These are phyloP conservation scores for Petrolisthes cinctipes DNA, from an alignment of 2,888 invertebrate genomes.

Conservation along the genomic window DNA sequence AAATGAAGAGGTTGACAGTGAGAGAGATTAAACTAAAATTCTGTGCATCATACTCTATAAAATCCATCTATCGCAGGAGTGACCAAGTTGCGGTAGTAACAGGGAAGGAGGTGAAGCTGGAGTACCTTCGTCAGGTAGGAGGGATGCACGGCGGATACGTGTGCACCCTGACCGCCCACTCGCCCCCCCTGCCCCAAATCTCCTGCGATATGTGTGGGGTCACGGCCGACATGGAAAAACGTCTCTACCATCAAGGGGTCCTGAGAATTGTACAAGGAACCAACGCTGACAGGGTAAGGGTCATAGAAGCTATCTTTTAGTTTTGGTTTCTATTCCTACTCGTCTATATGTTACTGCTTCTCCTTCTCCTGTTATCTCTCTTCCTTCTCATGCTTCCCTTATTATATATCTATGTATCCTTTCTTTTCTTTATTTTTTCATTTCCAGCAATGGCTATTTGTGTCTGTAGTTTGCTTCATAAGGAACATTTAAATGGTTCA, in stretches of 20 bases:
- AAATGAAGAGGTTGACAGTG: too few species aligned
- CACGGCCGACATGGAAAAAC: slow-evolving; percentile 2
- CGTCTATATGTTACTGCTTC: too few species aligned
- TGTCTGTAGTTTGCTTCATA: too few species aligned
- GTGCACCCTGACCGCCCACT: slow-evolving; percentile 27
- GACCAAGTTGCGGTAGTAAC: not conserved
- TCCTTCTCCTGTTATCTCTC: too few species aligned
- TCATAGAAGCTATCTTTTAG: not conserved
- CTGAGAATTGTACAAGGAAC: slow-evolving; percentile 38
- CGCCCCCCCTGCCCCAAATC: not conserved
- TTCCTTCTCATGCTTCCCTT: too few species aligned
- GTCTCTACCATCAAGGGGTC: not conserved
- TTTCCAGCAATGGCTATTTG: too few species aligned
- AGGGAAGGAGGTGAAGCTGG: slow-evolving; percentile 17
- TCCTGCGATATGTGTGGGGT: slow-evolving; percentile 25
- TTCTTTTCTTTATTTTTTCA: too few species aligned
- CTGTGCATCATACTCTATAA: too few species aligned
- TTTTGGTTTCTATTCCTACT: not conserved
- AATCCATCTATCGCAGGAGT: not conserved
- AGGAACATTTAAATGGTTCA: too few species aligned
- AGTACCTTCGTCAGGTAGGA: slow-evolving; percentile 24
- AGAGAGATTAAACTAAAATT: too few species aligned
- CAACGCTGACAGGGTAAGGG: not conserved
- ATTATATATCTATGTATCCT: too few species aligned
- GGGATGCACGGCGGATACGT: slow-evolving; percentile 46